Conservation (phyloP, 2,113 vertebrate genomes). For the Ceratotherium simum region DNA sequence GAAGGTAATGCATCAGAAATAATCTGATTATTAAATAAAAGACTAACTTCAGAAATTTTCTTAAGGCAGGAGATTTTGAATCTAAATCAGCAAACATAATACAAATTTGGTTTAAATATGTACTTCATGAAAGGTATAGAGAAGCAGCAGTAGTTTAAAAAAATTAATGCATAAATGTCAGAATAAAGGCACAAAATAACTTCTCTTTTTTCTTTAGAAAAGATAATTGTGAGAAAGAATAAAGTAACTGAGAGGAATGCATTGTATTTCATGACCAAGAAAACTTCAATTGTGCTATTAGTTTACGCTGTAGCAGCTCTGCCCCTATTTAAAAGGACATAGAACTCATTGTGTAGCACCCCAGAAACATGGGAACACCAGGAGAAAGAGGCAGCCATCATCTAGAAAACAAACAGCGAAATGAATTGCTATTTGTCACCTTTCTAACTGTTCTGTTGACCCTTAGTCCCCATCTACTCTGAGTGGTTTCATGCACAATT, state of each 20-base stretch:
- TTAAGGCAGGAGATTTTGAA: background rate
- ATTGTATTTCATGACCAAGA: slow-evolving; percentile 52
- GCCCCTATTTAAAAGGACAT: slow-evolving; percentile 74
- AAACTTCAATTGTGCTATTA: slow-evolving; percentile 64
- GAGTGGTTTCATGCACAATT: slow-evolving; percentile 61
- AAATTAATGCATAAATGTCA: slow-evolving; percentile 26
- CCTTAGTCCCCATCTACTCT: slow-evolving; percentile 35
- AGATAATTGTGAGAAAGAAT: slow-evolving; percentile 50
- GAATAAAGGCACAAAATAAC: slow-evolving; percentile 23
- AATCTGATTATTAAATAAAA: background rate
- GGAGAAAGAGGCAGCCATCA: slow-evolving; percentile 59
- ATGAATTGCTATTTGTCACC: slow-evolving; percentile 73
- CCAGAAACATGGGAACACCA: slow-evolving; percentile 55
- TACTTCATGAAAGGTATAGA: background rate
- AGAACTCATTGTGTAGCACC: slow-evolving; percentile 66
- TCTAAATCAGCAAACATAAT: background rate
- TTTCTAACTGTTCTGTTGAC: slow-evolving; percentile 73
- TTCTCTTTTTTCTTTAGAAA: background rate
- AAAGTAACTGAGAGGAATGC: slow-evolving; percentile 41
- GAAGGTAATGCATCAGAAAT: background rate
- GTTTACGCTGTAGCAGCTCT: slow-evolving; percentile 62
- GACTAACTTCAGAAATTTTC: background rate
- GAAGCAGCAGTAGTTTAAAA: background rate
- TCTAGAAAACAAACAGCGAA: slow-evolving; percentile 77
- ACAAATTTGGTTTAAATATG: background rate